Conservation (phyloP, 2,888 invertebrate species). For the Aradus depressus region DNA sequence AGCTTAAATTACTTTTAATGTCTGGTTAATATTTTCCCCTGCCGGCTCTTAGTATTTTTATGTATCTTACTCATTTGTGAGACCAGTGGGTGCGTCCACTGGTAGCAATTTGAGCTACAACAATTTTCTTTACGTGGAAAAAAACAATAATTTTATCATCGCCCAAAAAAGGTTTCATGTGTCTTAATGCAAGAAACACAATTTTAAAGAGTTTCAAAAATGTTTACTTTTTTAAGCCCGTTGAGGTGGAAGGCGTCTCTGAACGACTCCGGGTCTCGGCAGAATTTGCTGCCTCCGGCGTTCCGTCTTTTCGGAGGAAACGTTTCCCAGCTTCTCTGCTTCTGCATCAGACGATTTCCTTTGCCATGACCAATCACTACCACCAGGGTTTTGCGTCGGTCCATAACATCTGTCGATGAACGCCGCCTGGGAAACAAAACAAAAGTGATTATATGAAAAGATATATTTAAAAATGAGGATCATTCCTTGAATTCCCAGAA, state of each 20-base stretch:
- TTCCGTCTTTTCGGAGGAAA: slow-evolving; percentile 43
- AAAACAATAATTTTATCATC: too few species aligned
- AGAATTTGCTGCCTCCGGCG: slow-evolving; percentile 30
- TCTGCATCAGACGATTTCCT: slow-evolving; percentile 40
- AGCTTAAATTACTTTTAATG: too few species aligned
- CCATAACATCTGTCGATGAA: slow-evolving; percentile 31
- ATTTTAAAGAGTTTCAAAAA: neutral
- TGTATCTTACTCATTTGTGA: too few species aligned
- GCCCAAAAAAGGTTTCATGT: too few species aligned
- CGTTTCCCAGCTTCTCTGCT: slow-evolving; percentile 52
- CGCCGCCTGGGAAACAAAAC: slow-evolving; percentile 26
- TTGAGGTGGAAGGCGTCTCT: slow-evolving; percentile 34
- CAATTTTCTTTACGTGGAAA: too few species aligned
- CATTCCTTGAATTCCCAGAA: too few species aligned
- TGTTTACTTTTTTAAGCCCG: slow-evolving; percentile 40
- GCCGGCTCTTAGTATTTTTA: too few species aligned
- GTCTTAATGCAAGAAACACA: too few species aligned
- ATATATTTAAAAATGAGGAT: neutral
- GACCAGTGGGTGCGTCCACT: too few species aligned
- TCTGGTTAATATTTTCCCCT: too few species aligned
- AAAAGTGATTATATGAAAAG: neutral
- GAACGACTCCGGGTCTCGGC: slow-evolving; percentile 34
- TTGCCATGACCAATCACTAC: slow-evolving; percentile 37
- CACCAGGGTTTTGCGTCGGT: slow-evolving; percentile 42
- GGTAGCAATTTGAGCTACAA: too few species aligned